phyloP scores from a whole-genome alignment of 2,113 vertebrate genomes.

The Suricata suricatta region DNA sequence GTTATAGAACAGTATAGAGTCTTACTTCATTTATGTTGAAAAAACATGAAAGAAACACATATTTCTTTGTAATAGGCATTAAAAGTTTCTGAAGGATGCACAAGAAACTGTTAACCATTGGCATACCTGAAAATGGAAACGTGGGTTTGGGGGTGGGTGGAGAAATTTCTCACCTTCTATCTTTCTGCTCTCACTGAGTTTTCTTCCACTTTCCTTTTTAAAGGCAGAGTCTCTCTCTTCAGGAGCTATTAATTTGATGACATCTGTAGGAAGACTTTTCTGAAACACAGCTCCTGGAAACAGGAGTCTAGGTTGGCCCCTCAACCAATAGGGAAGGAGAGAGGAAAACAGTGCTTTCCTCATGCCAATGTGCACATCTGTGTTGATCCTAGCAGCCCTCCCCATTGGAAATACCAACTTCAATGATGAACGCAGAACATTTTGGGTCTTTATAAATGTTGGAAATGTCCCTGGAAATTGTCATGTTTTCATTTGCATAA shows the following conservation, averaged over 20 bases:
- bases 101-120: neutral
- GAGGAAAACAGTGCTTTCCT: neutral
- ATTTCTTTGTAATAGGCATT: neutral
- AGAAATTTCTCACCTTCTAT: neutral
- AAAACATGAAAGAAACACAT: neutral
- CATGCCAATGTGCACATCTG: neutral
- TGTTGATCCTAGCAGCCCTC: neutral
- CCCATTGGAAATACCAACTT: neutral
- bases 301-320: neutral
- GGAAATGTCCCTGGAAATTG: slow-evolving; percentile 28
- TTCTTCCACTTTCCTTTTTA: neutral
- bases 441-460: neutral
- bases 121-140: neutral
- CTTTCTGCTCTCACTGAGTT: neutral
- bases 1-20: neutral
- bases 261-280: neutral
- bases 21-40: neutral
- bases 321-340: neutral
- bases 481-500: slow-evolving; percentile 31
- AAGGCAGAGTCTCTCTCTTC: neutral
- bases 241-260: neutral
- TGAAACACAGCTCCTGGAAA: slow-evolving; percentile 23
- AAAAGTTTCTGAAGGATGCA: neutral
- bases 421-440: neutral
- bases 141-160: neutral